These are phyloP conservation scores for Geothlypis trichas DNA, from an alignment of 2,113 vertebrate genomes.

Conservation along the genomic window DNA sequence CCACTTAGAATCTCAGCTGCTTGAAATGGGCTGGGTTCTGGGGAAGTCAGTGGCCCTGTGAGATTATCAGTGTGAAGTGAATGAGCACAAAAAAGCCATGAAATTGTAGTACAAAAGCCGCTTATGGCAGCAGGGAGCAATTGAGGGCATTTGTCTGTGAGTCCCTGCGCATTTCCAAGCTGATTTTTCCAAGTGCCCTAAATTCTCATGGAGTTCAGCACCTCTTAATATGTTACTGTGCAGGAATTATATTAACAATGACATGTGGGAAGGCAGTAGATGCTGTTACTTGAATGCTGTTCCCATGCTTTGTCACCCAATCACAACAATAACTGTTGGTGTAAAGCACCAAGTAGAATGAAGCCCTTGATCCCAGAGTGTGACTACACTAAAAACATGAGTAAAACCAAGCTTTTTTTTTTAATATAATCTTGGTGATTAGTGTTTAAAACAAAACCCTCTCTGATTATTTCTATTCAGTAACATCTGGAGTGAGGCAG, in stretches of 20 bases:
- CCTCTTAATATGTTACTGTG: slow-evolving; percentile 13
- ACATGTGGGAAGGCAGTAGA: background rate
- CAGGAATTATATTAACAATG: slow-evolving; percentile 13
- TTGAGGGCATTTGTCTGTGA: slow-evolving; percentile 8
- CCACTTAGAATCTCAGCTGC: background rate
- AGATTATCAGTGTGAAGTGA: slow-evolving; percentile 2
- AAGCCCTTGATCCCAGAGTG: background rate
- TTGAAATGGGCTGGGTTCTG: background rate
- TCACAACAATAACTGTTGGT: background rate
- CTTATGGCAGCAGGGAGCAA: slow-evolving; percentile 36
- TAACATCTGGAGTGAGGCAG: slow-evolving; percentile 33
- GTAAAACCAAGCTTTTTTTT: background rate
- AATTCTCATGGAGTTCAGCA: slow-evolving; percentile 49
- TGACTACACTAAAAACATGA: background rate
- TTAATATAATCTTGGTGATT: slow-evolving; percentile 32
- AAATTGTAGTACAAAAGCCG: slow-evolving; percentile 33
- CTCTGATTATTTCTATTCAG: slow-evolving; percentile 29
- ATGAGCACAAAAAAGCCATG: background rate
- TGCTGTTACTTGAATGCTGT: background rate
- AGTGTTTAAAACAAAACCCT: slow-evolving; percentile 21
- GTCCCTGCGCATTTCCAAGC: background rate
- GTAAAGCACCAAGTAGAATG: background rate
- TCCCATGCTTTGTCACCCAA: background rate
- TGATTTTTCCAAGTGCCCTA: slow-evolving; percentile 51
- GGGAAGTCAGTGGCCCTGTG: background rate